These are phyloP conservation scores for Taurulus bubalis DNA, from an alignment of 2,113 vertebrate genomes.

Conservation along the genomic window DNA sequence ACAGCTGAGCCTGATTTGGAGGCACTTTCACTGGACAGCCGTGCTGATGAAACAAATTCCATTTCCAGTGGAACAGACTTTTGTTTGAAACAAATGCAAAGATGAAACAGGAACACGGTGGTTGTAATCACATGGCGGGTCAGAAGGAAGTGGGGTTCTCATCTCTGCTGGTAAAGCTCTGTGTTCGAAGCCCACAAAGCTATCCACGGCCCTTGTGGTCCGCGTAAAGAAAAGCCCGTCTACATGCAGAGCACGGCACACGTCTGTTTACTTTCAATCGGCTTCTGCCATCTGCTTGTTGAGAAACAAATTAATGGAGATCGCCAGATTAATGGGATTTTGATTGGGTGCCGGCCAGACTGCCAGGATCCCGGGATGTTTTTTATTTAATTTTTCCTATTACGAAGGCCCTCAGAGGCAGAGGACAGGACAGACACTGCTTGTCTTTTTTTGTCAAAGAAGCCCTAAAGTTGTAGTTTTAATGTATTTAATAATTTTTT, in stretches of 20 bases:
- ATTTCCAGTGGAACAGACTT: background rate
- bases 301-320: slow-evolving; percentile 73
- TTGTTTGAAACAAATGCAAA: slow-evolving; percentile 8
- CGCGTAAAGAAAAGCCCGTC: slow-evolving; percentile 37
- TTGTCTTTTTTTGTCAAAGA: too few species aligned
- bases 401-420: slow-evolving; percentile 52
- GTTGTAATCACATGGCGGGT: slow-evolving; percentile 47
- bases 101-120: background rate
- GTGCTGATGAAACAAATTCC: background rate
- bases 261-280: slow-evolving; percentile 64
- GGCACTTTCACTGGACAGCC: slow-evolving; percentile 29
- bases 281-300: slow-evolving; percentile 68
- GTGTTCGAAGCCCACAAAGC: slow-evolving; percentile 10
- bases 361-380: slow-evolving; percentile 48
- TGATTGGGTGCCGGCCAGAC: slow-evolving; percentile 71
- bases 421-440: slow-evolving; percentile 36
- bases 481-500: too few species aligned
- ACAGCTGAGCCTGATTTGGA: slow-evolving; percentile 8
- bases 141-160: background rate
- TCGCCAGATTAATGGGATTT: slow-evolving; percentile 74
- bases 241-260: slow-evolving; percentile 51
- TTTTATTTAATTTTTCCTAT: slow-evolving; percentile 24
- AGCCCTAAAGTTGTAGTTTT: too few species aligned
- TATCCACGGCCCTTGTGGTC: slow-evolving; percentile 26
- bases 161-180: slow-evolving; percentile 10